Evolutionary conservation across 1,140 invertebrate species (phyloP), one percentile per base, ranked within the genome.

Genomic region (Ctenoplectra terminalis): DNA sequence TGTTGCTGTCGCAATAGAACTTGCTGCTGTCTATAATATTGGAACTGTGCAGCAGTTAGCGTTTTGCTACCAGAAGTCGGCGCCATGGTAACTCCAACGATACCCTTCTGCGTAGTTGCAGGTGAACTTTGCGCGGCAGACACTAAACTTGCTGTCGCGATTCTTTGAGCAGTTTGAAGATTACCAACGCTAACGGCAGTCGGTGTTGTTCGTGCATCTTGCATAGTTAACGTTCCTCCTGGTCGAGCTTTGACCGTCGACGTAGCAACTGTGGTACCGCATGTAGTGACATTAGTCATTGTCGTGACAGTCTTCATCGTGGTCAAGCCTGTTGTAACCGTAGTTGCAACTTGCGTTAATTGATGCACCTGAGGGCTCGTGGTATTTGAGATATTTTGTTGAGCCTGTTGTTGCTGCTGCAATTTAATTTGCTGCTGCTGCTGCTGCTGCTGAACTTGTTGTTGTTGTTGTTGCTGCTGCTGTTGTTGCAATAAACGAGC

Each of bases 11-110:
- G 94, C 54, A 93, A 92, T 6, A 93, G 71, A 4, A 94, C 74
- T 17, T 90, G 81, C 43, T 93, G 93, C 64, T 95, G 94, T 23
- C 93, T 92, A 82, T 94, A 94, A 83, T 94, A 93, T 73, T 95
- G 94, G 23, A 95, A 56, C 73, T 96, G 95, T 0, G 94, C 93
- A 3, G 94, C 92, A 17, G 95, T 95, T 0, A 95, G 81, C 0
- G 93, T 94, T 84, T 95, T 95, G 13, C 90, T 93, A 37, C 90
- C 92, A 31, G 92, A 60, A 58, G 92, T 86, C 17, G 94, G 88
- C 2, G 93, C 88, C 8, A 94, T 90, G 0, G 93, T 92, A 0
- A 93, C 91, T 5, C 92, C 90, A 0, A 93, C 92, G 2, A 93
- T 78, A 2, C 90, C 90, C 60, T 94, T 94, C 73, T 94, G 91